These are phyloP conservation scores for Chymomyza amoena DNA, from an alignment of 2,888 invertebrate genomes.

Conservation along the genomic window DNA sequence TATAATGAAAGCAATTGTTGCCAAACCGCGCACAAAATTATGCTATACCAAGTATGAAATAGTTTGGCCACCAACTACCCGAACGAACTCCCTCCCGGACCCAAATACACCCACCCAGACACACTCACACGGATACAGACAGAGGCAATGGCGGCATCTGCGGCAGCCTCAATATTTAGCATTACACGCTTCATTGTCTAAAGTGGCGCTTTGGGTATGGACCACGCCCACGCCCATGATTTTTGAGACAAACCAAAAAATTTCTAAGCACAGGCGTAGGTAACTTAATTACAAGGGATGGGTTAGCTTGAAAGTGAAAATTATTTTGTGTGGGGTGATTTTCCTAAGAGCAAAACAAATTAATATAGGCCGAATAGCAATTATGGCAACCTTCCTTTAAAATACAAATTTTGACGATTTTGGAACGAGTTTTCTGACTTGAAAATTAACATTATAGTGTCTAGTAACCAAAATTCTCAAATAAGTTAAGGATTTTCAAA, in stretches of 20 bases:
- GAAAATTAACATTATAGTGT: no score
- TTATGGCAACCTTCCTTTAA: no score
- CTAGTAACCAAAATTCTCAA: no score
- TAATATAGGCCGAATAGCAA: no score
- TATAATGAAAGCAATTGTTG: slow-evolving; percentile 73
- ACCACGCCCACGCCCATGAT: slow-evolving; percentile 11
- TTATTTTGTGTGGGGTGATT: no score
- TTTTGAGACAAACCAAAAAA: not conserved
- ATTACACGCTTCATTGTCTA: slow-evolving; percentile 73
- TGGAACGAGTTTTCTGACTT: no score
- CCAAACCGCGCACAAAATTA: slow-evolving; percentile 74
- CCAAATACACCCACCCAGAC: not conserved
- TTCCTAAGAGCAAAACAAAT: no score
- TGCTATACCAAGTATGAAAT: slow-evolving; percentile 44
- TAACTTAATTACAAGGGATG: no score
- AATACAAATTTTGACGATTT: no score
- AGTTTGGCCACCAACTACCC: not conserved
- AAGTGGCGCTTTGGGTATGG: slow-evolving; percentile 63
- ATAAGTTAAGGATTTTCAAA: no score
- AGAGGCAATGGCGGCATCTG: slow-evolving; percentile 41
- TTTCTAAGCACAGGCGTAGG: not conserved
- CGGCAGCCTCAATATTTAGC: slow-evolving; percentile 66
- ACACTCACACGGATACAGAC: not conserved
- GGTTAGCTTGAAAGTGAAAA: no score
- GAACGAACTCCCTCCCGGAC: no score